Conservation (phyloP, 2,888 invertebrate genomes). For the Nowickia ferox region DNA sequence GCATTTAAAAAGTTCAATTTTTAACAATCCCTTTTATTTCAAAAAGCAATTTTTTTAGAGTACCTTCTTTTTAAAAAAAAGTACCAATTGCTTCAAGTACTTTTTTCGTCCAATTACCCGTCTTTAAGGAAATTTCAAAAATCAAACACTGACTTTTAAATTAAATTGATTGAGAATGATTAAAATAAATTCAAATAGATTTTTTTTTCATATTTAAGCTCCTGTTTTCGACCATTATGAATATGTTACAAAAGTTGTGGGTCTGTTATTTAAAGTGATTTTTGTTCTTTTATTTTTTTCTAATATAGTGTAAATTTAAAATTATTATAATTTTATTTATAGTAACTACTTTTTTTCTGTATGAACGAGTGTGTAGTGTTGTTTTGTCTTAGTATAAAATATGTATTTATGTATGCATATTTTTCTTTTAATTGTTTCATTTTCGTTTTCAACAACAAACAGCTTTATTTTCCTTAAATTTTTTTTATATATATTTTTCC, state of each 20-base stretch:
- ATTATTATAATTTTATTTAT: conserved; percentile 79
- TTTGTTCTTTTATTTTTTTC: conserved; percentile 72
- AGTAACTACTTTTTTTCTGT: conserved; percentile 66
- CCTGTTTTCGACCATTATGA: background rate
- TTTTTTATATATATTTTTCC: conserved; percentile 52
- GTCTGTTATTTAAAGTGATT: background rate
- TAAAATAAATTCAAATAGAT: background rate
- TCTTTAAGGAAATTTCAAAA: conserved; percentile 1
- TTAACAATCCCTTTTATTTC: too few relatives aligned
- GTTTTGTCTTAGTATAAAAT: conserved; percentile 9
- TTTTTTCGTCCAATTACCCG: too few relatives aligned
- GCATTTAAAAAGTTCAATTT: too few relatives aligned
- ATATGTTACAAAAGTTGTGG: background rate
- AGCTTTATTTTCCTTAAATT: conserved; percentile 20
- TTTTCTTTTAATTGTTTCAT: conserved; percentile 39
- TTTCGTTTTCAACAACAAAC: conserved; percentile 67
- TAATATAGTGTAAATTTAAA: conserved; percentile 76
- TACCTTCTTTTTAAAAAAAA: too few relatives aligned
- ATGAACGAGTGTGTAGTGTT: conserved; percentile 53
- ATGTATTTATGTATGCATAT: conserved; percentile 11
- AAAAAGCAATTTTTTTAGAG: too few relatives aligned
- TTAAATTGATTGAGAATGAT: background rate
- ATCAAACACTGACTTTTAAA: conserved; percentile 26
- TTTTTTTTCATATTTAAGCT: background rate
- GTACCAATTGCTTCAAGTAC: too few relatives aligned